Percentiles rank a stretch among this genome's conserved stretches.
phyloP scores from a whole-genome alignment of 2,888 invertebrate species.

The Agapetus fuscipes region DNA sequence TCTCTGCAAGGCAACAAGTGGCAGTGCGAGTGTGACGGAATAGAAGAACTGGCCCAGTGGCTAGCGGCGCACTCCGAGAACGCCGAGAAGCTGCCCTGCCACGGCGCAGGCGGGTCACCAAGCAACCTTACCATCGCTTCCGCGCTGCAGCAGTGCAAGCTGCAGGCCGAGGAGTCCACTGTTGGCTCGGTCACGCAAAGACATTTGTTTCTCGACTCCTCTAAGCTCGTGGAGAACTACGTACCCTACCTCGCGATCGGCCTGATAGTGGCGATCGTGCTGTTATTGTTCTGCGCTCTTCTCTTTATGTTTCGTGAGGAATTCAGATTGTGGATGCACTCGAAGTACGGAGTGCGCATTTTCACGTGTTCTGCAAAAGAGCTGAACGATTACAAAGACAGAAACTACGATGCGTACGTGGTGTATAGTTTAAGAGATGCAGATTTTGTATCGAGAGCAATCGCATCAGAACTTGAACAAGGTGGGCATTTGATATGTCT shows the following conservation, averaged over 20 bases:
- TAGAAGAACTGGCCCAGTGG: constrained; percentile 61
- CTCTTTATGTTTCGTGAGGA: constrained; percentile 68
- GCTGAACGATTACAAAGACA: constrained; percentile 51
- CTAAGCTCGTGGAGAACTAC: constrained; percentile 59
- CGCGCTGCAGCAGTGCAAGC: constrained; percentile 46
- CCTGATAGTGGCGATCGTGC: constrained; percentile 57
- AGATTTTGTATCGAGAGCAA: constrained; percentile 58
- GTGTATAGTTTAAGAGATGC: constrained; percentile 77
- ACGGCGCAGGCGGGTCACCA: constrained; percentile 44
- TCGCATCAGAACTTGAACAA: constrained; percentile 65
- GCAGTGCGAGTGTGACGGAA: constrained; percentile 72
- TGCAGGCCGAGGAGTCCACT: constrained; percentile 53
- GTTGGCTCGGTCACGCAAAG: constrained; percentile 49
- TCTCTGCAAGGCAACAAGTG: constrained; percentile 70
- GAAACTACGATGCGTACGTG: constrained; percentile 80
- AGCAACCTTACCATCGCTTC: constrained; percentile 44
- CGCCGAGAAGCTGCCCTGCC: constrained; percentile 58
- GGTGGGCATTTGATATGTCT: constrained; percentile 52
- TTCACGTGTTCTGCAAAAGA: constrained; percentile 52
- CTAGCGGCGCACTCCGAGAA: constrained; percentile 56
- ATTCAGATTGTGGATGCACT: constrained; percentile 69
- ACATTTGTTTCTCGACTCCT: constrained; percentile 51
- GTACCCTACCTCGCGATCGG: constrained; percentile 65
- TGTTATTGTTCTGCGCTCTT: constrained; percentile 58
- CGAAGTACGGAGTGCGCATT: constrained; percentile 65